Percentiles rank a stretch among this genome's conserved stretches.
Evolutionary conservation across 2,888 invertebrate genomes (phyloP).

Genomic region (Zygogramma bicolorata): DNA sequence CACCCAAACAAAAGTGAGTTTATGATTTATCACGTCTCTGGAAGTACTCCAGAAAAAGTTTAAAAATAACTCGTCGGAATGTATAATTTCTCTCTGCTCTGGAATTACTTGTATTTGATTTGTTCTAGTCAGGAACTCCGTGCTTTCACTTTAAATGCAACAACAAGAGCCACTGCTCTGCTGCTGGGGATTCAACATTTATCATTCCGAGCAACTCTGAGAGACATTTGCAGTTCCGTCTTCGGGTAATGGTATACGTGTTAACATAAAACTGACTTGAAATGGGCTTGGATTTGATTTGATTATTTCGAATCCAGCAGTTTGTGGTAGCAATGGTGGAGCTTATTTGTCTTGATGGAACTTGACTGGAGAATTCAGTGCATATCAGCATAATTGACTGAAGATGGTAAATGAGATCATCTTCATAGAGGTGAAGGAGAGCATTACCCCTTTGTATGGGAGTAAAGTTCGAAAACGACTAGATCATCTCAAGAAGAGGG

Average conservation of each 20-base stretch:
- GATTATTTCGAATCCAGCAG: not conserved
- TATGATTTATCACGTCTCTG: too few species aligned
- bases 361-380: not conserved
- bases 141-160: not conserved
- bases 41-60: too few species aligned
- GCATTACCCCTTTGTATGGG: not conserved
- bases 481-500: too few species aligned
- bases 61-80: too few species aligned
- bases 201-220: not conserved
- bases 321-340: slow-evolving; percentile 3
- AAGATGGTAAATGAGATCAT: not conserved
- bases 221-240: not conserved
- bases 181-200: not conserved
- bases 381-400: not conserved
- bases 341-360: slow-evolving; percentile 18
- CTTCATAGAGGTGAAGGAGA: not conserved
- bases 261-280: not conserved
- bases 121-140: too few species aligned
- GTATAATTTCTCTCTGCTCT: too few species aligned
- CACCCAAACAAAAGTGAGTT: too few species aligned
- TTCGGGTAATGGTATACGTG: not conserved
- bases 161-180: not conserved
- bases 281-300: slow-evolving; percentile 15
- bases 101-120: too few species aligned
- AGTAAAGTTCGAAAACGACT: too few species aligned